Percentiles rank a stretch among this genome's conserved stretches.
These are phyloP conservation scores for Catocala fraxini DNA, from an alignment of 2,888 invertebrate species.

Conservation along the genomic window DNA sequence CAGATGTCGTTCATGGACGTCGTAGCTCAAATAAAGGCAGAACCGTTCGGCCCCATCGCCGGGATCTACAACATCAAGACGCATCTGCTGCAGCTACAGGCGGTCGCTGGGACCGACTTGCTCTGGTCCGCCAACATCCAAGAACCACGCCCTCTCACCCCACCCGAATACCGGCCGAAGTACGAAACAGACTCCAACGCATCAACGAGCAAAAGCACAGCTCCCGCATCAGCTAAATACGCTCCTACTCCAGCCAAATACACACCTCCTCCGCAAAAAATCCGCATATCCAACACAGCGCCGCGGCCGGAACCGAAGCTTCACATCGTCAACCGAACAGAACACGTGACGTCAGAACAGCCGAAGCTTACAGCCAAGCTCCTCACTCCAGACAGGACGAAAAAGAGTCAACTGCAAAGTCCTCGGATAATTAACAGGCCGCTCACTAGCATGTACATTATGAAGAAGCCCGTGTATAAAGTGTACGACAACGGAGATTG, in stretches of 20 bases:
- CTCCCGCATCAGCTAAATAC: neutral
- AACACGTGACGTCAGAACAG: conserved; percentile 4
- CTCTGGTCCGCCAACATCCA: conserved; percentile 68
- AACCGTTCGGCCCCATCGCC: conserved; percentile 87
- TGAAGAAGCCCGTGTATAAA: conserved; percentile 43
- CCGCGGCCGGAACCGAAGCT: conserved; percentile 15
- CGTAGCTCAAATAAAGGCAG: conserved; percentile 80
- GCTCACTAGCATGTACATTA: conserved; percentile 31
- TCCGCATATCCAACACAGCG: conserved; percentile 20
- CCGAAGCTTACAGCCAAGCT: conserved; percentile 20
- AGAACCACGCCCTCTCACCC: conserved; percentile 65
- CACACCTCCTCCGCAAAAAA: conserved; percentile 17
- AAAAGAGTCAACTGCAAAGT: conserved; percentile 47
- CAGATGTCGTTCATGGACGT: conserved; percentile 77
- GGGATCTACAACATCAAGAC: conserved; percentile 89
- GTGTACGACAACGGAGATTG: conserved; percentile 75
- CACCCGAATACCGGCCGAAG: conserved; percentile 65
- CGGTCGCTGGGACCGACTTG: conserved; percentile 63
- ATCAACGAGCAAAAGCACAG: conserved; percentile 15
- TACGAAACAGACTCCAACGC: conserved; percentile 21
- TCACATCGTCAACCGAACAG: conserved; percentile 5
- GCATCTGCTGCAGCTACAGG: conserved; percentile 69
- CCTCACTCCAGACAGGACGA: conserved; percentile 25
- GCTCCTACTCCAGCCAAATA: conserved; percentile 7
- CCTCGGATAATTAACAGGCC: conserved; percentile 45